phyloP scores from a whole-genome alignment of 2,888 invertebrate species.

The Deilephila porcellus region DNA sequence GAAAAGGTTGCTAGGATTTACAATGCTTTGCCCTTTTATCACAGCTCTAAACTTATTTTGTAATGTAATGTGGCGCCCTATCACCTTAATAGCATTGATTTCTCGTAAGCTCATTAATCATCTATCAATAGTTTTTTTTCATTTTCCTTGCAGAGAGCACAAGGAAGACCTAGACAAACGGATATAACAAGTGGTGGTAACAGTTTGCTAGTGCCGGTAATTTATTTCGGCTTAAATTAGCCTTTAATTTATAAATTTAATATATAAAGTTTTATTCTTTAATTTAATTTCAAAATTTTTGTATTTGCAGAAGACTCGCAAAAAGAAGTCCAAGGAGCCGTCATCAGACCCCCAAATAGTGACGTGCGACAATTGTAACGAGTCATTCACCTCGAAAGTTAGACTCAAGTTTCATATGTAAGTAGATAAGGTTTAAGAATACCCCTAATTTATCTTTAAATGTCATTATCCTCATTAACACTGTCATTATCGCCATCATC shows the following conservation, averaged over 20 bases:
- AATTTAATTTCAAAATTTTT: not conserved
- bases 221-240: not conserved
- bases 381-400: constrained; percentile 80
- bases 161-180: constrained; percentile 48
- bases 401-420: constrained; percentile 82
- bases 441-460: too few relatives aligned
- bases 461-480: too few relatives aligned
- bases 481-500: too few relatives aligned
- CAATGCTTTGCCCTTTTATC: too few relatives aligned
- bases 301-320: constrained; percentile 56
- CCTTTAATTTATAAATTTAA: not conserved
- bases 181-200: constrained; percentile 2
- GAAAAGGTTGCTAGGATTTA: too few relatives aligned
- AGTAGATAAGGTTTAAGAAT: constrained; percentile 46
- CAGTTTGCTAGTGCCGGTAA: constrained; percentile 36
- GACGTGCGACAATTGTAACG: constrained; percentile 76
- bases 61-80: too few relatives aligned
- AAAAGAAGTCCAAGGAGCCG: constrained; percentile 57
- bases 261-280: not conserved
- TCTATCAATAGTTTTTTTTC: not conserved
- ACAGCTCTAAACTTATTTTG: too few relatives aligned
- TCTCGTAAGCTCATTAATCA: not conserved
- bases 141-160: constrained; percentile 57
- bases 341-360: constrained; percentile 69
- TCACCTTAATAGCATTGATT: too few relatives aligned